These are phyloP conservation scores for Discoglossus pictus DNA, from an alignment of 2,797 vertebrate species.

Conservation along the genomic window DNA sequence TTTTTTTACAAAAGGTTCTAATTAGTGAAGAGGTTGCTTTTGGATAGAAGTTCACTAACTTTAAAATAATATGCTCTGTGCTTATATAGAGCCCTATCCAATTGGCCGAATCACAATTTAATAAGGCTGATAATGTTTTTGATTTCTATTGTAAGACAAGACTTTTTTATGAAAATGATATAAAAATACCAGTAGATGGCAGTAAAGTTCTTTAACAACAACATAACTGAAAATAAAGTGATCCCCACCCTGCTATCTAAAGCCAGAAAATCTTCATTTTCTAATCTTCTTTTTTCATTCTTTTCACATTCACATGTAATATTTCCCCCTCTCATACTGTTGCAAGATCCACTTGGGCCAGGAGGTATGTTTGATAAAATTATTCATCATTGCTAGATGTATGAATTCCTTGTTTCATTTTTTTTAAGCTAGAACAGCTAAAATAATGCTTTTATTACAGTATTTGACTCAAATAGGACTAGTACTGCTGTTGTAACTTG, in stretches of 20 bases:
- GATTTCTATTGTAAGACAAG: too few relatives aligned
- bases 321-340: conserved; percentile 1
- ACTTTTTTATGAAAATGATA: neutral
- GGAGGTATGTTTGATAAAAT: conserved; percentile 11
- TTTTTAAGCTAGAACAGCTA: neutral
- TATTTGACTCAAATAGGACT: neutral
- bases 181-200: conserved; percentile 29
- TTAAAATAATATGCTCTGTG: too few relatives aligned
- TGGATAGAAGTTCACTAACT: too few relatives aligned
- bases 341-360: neutral
- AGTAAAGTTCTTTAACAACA: conserved; percentile 32
- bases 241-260: neutral
- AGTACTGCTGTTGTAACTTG: neutral
- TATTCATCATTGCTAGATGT: conserved; percentile 1
- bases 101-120: too few relatives aligned
- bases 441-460: conserved; percentile 4
- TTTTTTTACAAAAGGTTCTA: too few relatives aligned
- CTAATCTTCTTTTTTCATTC: conserved; percentile 21
- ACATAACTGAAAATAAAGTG: neutral
- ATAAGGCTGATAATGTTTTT: too few relatives aligned
- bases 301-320: conserved; percentile 13
- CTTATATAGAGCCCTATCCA: too few relatives aligned
- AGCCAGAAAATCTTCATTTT: conserved; percentile 16
- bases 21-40: too few relatives aligned
- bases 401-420: neutral